phyloP scores from a whole-genome alignment of 2,113 vertebrate species.

The Meles meles region DNA sequence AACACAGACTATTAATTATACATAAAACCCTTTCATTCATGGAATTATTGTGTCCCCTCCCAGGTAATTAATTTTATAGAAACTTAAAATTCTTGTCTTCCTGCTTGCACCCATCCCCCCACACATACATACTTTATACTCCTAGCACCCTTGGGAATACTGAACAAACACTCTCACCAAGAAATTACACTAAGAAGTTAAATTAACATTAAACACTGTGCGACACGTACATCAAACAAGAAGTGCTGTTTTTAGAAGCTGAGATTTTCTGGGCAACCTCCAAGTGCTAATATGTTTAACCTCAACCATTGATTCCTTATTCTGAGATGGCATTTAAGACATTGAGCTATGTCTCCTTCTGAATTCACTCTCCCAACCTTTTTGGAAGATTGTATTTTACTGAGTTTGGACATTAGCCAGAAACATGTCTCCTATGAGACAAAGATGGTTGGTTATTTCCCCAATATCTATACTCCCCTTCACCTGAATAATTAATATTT shows the following conservation, averaged over 20 bases:
- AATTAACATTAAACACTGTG: slow-evolving; percentile 6
- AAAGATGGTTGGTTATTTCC: not conserved
- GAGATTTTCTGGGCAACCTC: not conserved
- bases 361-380: not conserved
- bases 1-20: not conserved
- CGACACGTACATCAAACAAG: not conserved
- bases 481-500: not conserved
- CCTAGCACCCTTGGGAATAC: not conserved
- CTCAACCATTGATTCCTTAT: not conserved
- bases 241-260: not conserved
- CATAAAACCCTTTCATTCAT: not conserved
- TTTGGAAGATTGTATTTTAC: not conserved
- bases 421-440: not conserved
- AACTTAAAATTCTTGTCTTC: not conserved
- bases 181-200: slow-evolving; percentile 7
- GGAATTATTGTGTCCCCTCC: slow-evolving; percentile 1
- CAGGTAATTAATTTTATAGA: slow-evolving; percentile 34
- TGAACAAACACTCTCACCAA: not conserved
- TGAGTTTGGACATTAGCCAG: not conserved
- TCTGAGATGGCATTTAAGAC: not conserved
- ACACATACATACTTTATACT: not conserved
- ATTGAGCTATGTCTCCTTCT: not conserved
- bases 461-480: not conserved
- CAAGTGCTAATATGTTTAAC: not conserved
- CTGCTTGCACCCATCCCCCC: not conserved